Evolutionary conservation across 2,888 invertebrate genomes (phyloP).

Genomic region (Dugesia japonica): DNA sequence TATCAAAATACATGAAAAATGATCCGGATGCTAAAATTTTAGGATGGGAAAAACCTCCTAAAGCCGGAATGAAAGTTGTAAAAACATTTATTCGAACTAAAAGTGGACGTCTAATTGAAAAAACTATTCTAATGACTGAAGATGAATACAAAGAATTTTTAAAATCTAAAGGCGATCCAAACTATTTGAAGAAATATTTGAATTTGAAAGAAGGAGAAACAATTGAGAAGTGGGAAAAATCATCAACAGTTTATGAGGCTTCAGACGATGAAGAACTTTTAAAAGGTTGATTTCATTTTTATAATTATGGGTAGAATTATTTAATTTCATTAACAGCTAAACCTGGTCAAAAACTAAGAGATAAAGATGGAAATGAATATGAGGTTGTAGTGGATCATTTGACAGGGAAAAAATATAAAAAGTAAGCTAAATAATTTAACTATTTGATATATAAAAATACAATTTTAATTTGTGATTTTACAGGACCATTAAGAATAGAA

Average conservation of each 20-base stretch:
- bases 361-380: constrained; percentile 44
- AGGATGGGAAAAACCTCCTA: constrained; percentile 40
- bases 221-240: constrained; percentile 46
- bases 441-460: no score
- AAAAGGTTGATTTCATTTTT: constrained; percentile 37
- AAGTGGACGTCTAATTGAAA: constrained; percentile 45
- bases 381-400: constrained; percentile 44
- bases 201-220: constrained; percentile 42
- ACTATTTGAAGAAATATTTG: constrained; percentile 43
- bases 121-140: constrained; percentile 44
- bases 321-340: constrained; percentile 26
- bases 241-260: constrained; percentile 42
- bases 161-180: constrained; percentile 42
- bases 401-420: constrained; percentile 47
- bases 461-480: no score
- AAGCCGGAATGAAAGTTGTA: constrained; percentile 35
- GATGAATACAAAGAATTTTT: constrained; percentile 43
- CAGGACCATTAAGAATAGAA: no score
- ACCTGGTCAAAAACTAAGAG: constrained; percentile 37
- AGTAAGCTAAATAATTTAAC: constrained; percentile 39
- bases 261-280: constrained; percentile 40
- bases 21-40: constrained; percentile 42
- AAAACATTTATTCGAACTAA: constrained; percentile 40
- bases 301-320: neutral
- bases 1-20: constrained; percentile 42